Conservation (phyloP, 2,797 vertebrate genomes). For the Enoplosus armatus region DNA sequence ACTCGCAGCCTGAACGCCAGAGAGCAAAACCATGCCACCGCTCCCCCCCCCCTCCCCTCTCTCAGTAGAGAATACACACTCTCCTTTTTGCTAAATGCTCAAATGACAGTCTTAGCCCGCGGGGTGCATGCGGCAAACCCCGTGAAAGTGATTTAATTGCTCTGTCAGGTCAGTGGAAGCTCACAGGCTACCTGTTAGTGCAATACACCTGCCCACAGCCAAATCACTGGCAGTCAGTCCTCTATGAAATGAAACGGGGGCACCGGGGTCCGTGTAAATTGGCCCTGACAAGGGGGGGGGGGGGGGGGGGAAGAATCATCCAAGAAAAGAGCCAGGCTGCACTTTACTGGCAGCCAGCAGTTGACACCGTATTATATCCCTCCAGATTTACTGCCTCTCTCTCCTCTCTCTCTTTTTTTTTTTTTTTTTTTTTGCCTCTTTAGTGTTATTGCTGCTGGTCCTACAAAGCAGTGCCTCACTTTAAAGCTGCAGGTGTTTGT, state of each 20-base stretch:
- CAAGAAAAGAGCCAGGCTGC: constrained; percentile 60
- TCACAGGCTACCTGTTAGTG: constrained; percentile 70
- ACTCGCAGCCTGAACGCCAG: constrained; percentile 60
- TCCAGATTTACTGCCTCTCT: constrained; percentile 50
- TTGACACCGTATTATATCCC: constrained; percentile 49
- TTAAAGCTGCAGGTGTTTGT: constrained; percentile 30
- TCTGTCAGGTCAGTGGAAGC: constrained; percentile 73
- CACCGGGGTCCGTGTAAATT: constrained; percentile 57
- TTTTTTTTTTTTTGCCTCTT: constrained; percentile 41
- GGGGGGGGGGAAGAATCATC: constrained; percentile 60
- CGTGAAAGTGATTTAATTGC: constrained; percentile 76
- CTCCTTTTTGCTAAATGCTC: constrained; percentile 75
- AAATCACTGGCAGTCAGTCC: constrained; percentile 57
- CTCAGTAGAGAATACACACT: constrained; percentile 43
- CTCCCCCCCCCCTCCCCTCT: constrained; percentile 13
- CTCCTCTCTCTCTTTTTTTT: neutral
- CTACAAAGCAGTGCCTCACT: constrained; percentile 1
- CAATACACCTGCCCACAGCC: constrained; percentile 76
- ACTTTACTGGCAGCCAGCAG: constrained; percentile 60
- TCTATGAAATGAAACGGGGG: constrained; percentile 50
- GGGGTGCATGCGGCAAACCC: constrained; percentile 49
- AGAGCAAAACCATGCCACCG: constrained; percentile 30
- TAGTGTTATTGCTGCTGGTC: constrained; percentile 36
- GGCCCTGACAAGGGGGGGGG: constrained; percentile 71
- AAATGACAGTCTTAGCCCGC: constrained; percentile 66